These are phyloP conservation scores for Drosophila parthenogenetica DNA, from an alignment of 2,888 invertebrate genomes.

Conservation along the genomic window DNA sequence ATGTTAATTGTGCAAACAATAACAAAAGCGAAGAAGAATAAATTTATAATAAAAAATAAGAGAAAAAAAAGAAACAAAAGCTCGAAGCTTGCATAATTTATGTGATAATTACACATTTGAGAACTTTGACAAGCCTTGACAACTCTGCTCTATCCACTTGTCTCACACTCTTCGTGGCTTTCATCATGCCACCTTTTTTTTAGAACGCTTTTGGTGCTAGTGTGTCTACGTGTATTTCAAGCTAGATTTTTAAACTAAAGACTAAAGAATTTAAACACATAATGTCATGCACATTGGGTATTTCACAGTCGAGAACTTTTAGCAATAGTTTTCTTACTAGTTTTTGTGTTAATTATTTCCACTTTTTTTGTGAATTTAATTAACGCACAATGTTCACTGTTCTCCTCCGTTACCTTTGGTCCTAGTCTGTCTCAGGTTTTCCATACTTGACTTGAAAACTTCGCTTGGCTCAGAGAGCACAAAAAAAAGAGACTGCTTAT, in stretches of 20 bases:
- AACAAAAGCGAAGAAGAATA: slow-evolving; percentile 8
- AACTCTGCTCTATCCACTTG: slow-evolving; percentile 31
- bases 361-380: slow-evolving; percentile 50
- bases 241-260: too few relatives aligned
- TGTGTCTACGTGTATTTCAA: too few relatives aligned
- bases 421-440: neutral
- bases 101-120: slow-evolving; percentile 42
- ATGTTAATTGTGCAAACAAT: slow-evolving; percentile 38
- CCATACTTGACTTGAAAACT: slow-evolving; percentile 42
- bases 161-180: slow-evolving; percentile 40
- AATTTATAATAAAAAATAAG: slow-evolving; percentile 1
- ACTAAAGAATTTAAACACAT: too few relatives aligned
- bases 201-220: too few relatives aligned
- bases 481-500: slow-evolving; percentile 33
- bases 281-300: neutral
- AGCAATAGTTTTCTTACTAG: slow-evolving; percentile 1
- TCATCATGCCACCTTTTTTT: slow-evolving; percentile 53
- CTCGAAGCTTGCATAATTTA: slow-evolving; percentile 42
- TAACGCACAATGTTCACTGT: slow-evolving; percentile 52
- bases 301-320: neutral
- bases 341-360: neutral
- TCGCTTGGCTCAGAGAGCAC: slow-evolving; percentile 19
- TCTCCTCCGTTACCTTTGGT: neutral
- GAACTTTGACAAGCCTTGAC: slow-evolving; percentile 8
- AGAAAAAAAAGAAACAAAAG: neutral